Evolutionary conservation across 2,113 vertebrate genomes (phyloP), one percentile per base, ranked within the genome.

Genomic region (Meles meles): DNA sequence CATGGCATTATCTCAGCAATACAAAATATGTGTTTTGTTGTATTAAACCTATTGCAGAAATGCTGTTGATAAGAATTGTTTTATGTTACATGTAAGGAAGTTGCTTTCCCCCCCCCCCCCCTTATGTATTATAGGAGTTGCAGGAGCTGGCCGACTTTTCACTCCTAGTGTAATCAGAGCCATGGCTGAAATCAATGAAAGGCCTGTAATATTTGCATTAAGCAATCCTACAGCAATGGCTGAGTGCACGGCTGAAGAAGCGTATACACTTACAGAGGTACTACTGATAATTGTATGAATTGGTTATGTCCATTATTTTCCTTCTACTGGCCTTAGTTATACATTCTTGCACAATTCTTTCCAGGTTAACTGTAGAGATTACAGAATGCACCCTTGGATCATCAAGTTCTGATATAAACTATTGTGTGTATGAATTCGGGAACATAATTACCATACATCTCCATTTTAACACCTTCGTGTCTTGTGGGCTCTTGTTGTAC

Each of bases 171-270:
- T 99, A 80, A 98, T 99, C 94, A 99, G 97, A 96, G 97, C 99
- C 11, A 99, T 99, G 99, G 99, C 98, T 7, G 57, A 98, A 1
- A 98, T 99, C 95, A 99, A 99, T 25, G 99, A 99, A 80, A 98
- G 98, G 0, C 99, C 99, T 76, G 98, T 99, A 34, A 99, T 99
- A 87, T 99, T 99, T 96, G 99, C 99, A 1, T 98, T 99, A 3
- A 99, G 99, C 96, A 99, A 99, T 98, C 99, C 99, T 2, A 99
- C 99, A 0, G 98, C 55, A 6, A 99, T 99, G 97, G 99, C 99
- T 0, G 99, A 99, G 90, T 99, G 99, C 98, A 99, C 99, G 0
- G 99, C 99, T 0, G 99, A 99, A 97, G 99, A 99, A 2, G 99
- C 99, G 0, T 99, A 99, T 92, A 99, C 98, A 0, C 88, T 99